Percentiles rank a stretch among this genome's conserved stretches.
Conservation (phyloP, 2,797 vertebrate genomes). For the Borostomias antarcticus region DNA sequence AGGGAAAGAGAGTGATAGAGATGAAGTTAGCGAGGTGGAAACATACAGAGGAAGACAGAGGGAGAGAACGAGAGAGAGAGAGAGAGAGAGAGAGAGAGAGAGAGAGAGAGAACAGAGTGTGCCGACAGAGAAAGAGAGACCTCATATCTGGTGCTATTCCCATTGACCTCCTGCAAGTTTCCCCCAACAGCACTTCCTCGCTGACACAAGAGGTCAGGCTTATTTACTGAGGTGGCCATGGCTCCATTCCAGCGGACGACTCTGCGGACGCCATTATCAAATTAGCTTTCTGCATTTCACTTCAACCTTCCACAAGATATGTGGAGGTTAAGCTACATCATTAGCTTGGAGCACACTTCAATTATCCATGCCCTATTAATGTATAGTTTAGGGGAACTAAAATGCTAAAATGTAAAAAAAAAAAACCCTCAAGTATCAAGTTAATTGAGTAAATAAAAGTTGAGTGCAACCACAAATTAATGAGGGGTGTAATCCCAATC, state of each 20-base stretch:
- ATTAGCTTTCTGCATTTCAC: slow-evolving; percentile 59
- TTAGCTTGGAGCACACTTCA: slow-evolving; percentile 49
- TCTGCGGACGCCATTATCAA: slow-evolving; percentile 46
- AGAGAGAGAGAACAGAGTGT: slow-evolving; percentile 13
- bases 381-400: slow-evolving; percentile 56
- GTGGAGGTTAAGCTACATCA: slow-evolving; percentile 52
- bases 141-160: slow-evolving; percentile 4
- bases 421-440: slow-evolving; percentile 57
- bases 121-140: neutral
- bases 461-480: slow-evolving; percentile 59
- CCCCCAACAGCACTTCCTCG: slow-evolving; percentile 40
- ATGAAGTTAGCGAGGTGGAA: too few species aligned
- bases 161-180: neutral
- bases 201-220: slow-evolving; percentile 46
- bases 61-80: neutral
- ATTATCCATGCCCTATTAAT: slow-evolving; percentile 71
- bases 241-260: slow-evolving; percentile 29
- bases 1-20: neutral
- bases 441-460: slow-evolving; percentile 72
- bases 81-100: neutral
- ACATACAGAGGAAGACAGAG: neutral
- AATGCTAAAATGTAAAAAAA: slow-evolving; percentile 53
- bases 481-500: slow-evolving; percentile 58
- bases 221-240: slow-evolving; percentile 37
- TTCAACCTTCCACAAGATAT: slow-evolving; percentile 40